Conservation (phyloP, 2,797 vertebrate species). For the Carcharodon carcharias region DNA sequence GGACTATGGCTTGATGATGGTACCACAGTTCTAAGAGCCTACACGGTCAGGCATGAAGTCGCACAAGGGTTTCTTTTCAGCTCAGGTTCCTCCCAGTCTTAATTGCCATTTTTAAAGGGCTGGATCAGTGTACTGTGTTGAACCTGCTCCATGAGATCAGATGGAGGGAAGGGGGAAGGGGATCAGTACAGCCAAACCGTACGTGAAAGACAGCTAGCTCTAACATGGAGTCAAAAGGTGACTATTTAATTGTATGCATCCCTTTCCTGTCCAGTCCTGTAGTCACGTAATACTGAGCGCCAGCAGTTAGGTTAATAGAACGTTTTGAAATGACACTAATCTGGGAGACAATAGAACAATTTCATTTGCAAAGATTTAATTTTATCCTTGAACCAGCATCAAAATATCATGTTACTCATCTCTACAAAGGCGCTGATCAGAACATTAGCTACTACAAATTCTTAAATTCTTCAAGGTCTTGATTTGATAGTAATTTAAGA, state of each 20-base stretch:
- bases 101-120: neutral
- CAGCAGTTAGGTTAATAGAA: neutral
- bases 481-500: neutral
- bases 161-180: neutral
- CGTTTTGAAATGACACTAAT: neutral
- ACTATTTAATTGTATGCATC: neutral
- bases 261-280: neutral
- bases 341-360: neutral
- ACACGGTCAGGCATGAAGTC: neutral
- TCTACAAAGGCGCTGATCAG: neutral
- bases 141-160: neutral
- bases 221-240: neutral
- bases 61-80: neutral
- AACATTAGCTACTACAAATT: neutral
- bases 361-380: neutral
- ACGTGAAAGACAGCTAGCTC: neutral
- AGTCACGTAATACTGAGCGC: neutral
- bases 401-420: conserved; percentile 18
- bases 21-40: neutral
- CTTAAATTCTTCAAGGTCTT: neutral
- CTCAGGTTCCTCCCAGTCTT: neutral
- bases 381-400: neutral
- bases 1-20: too few species aligned
- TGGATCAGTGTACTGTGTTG: neutral
- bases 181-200: neutral